Evolutionary conservation across 2,888 invertebrate species (phyloP), one percentile per base, ranked within the genome.

Genomic region (Ectemnius cavifrons): DNA sequence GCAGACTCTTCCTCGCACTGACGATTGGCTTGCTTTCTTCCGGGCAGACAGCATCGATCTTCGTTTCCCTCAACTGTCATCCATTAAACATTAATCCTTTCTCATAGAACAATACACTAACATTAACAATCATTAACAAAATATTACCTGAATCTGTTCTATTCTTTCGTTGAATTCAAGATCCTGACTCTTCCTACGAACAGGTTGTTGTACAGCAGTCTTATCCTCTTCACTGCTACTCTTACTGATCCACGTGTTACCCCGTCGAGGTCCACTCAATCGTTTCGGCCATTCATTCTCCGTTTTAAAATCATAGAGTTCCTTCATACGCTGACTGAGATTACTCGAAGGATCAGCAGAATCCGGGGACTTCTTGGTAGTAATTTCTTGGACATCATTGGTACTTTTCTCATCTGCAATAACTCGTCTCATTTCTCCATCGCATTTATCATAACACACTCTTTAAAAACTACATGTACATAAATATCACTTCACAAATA

Each of bases 241-340:
- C 57, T 83, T 85, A 68, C 85, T 88, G 62, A 84, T 88, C 88
- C 84, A 86, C 6, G 64, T 37, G 18, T 67, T 71, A 5, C 82
- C 79, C n/a, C 71, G 78, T 18, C 73, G 69, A 4, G 62, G 69
- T 5, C 71, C 67, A 3, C 59, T 70, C 58, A 82, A 67, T 27
- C 81, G 84, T 49, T 82, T 85, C 11, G 87, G 87, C 85, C 86
- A 88, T 49, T 89, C 89, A 27, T 86, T 82, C 58, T 89, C 89
- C 4, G 83, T 88, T 57, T 88, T 87, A 45, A 89, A 85, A 64
- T 89, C 88, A 67, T 89, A 89, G 0, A 89, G 70, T 28, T 89
- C 89, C 14, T 82, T 78, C 64, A 89, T 83, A 16, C 88, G 85
- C 62, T 89, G 86, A n/a, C 80, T 88, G n/a, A 88, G 69, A n/a